These are phyloP conservation scores for Gortyna flavago DNA, from an alignment of 2,888 invertebrate species.

Conservation along the genomic window DNA sequence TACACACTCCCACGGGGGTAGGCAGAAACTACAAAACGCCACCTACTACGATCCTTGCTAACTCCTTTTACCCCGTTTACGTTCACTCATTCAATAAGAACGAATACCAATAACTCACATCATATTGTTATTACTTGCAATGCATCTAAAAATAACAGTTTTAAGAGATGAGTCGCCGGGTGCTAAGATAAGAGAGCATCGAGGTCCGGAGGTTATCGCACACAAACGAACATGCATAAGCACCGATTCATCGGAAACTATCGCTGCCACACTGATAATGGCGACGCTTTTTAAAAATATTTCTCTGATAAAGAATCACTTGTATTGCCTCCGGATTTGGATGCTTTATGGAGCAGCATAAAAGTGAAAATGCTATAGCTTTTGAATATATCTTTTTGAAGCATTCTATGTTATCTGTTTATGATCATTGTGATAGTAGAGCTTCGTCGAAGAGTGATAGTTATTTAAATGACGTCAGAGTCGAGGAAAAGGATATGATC, in stretches of 20 bases:
- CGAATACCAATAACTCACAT: constrained; percentile 16
- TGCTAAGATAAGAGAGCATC: constrained; percentile 55
- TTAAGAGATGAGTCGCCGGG: constrained; percentile 53
- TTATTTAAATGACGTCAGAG: constrained; percentile 9
- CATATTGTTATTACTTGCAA: constrained; percentile 18
- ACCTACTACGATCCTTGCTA: neutral
- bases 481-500: neutral
- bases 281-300: constrained; percentile 48
- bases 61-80: neutral
- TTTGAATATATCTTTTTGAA: neutral
- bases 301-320: constrained; percentile 49
- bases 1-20: neutral
- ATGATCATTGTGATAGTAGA: neutral
- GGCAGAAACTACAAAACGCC: neutral
- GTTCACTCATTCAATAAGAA: neutral
- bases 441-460: neutral
- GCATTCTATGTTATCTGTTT: neutral
- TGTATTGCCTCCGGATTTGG: constrained; percentile 38
- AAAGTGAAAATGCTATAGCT: constrained; percentile 9
- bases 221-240: constrained; percentile 58
- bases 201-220: constrained; percentile 62
- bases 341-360: constrained; percentile 7
- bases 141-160: constrained; percentile 63
- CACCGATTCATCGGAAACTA: constrained; percentile 57
- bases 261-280: constrained; percentile 53